Conservation (phyloP, 92 coral and sea anemone species). For the Paragorgia papillata region DNA sequence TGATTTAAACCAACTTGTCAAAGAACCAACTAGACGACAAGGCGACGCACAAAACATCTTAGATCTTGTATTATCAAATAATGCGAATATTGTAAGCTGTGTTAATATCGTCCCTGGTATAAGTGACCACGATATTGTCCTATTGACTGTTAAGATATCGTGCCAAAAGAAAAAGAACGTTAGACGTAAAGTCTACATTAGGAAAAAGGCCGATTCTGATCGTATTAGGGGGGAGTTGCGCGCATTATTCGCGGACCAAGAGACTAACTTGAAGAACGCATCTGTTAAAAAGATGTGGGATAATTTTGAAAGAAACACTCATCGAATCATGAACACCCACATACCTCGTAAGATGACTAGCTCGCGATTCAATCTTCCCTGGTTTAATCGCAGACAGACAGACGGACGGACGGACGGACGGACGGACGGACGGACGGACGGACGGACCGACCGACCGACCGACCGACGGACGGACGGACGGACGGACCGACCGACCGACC, state of each 20-base stretch:
- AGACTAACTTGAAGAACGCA: neutral
- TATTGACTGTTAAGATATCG: slow-evolving; percentile 46
- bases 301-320: slow-evolving; percentile 48
- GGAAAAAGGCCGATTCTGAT: slow-evolving; percentile 28
- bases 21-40: slow-evolving; percentile 68
- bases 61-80: slow-evolving; percentile 62
- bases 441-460: no score
- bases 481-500: no score
- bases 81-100: slow-evolving; percentile 47
- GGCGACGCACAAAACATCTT: slow-evolving; percentile 52
- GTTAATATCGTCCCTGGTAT: slow-evolving; percentile 57
- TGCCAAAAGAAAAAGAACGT: slow-evolving; percentile 51
- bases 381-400: no score
- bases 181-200: slow-evolving; percentile 59
- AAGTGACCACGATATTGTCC: slow-evolving; percentile 69
- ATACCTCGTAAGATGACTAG: slow-evolving; percentile 66
- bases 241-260: neutral
- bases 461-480: no score
- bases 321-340: slow-evolving; percentile 56
- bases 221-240: slow-evolving; percentile 1
- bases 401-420: no score
- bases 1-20: slow-evolving; percentile 50
- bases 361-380: slow-evolving; percentile 58
- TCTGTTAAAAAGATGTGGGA: slow-evolving; percentile 65
- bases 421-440: no score